phyloP scores from a whole-genome alignment of 1,140 invertebrate species.

The Sweltsa coloradensis region DNA sequence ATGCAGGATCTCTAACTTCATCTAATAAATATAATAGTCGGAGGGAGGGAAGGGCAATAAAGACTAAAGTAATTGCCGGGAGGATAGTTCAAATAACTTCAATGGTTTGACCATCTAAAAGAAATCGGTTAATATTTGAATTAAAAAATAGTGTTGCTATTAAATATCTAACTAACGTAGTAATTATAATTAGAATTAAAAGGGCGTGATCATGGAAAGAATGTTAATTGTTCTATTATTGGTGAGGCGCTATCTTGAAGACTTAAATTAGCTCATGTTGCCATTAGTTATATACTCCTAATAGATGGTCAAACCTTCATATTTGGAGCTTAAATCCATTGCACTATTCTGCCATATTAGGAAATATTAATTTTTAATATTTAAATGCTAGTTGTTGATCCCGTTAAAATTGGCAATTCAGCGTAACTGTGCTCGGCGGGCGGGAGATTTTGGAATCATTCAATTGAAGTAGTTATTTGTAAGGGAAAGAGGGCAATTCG shows the following conservation, averaged over 20 bases:
- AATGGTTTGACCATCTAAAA: too few relatives aligned
- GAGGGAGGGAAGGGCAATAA: constrained; percentile 45
- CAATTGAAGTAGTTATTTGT: constrained; percentile 36
- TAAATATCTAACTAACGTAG: background rate
- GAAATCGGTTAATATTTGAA: constrained; percentile 28
- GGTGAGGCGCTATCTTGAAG: constrained; percentile 40
- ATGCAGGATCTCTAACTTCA: constrained; percentile 36
- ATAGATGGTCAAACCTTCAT: constrained; percentile 38
- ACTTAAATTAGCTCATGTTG: constrained; percentile 35
- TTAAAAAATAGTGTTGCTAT: background rate
- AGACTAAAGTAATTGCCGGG: constrained; percentile 43
- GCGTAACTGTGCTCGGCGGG: constrained; percentile 39
- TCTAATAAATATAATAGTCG: constrained; percentile 46
- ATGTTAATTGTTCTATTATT: constrained; percentile 44
- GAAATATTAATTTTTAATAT: too few relatives aligned
- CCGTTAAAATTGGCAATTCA: constrained; percentile 39
- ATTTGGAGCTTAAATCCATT: constrained; percentile 41
- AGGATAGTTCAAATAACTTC: too few relatives aligned
- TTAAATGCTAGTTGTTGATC: too few relatives aligned
- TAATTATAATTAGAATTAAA: constrained; percentile 35
- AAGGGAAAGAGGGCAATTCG: constrained; percentile 30
- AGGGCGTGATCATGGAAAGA: constrained; percentile 37
- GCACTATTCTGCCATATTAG: constrained; percentile 41
- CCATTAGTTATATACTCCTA: constrained; percentile 34
- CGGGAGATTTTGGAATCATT: constrained; percentile 41